A percentile compares a stretch with the other conserved stretches of the same genome.
phyloP scores from a whole-genome alignment of 2,113 vertebrate species.

The Dendrocopos noguchii region DNA sequence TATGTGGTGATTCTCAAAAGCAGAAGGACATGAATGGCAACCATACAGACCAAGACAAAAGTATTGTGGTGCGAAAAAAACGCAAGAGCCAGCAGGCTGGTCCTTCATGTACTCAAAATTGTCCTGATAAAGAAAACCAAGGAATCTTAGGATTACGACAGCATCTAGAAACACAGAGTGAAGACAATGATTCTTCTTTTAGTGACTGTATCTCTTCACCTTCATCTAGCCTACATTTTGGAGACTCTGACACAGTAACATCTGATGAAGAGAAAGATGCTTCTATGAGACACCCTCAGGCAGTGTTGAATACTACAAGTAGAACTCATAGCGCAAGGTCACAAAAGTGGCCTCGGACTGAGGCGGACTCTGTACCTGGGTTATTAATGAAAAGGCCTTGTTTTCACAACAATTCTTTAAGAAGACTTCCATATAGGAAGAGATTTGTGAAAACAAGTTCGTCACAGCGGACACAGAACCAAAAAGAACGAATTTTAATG shows the following conservation, averaged over 20 bases:
- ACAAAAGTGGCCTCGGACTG: slow-evolving; percentile 91
- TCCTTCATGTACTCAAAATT: slow-evolving; percentile 87
- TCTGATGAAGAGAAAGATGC: slow-evolving; percentile 90
- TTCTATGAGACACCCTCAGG: slow-evolving; percentile 76
- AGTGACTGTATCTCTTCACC: slow-evolving; percentile 97
- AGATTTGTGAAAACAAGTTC: slow-evolving; percentile 89
- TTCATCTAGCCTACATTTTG: slow-evolving; percentile 94
- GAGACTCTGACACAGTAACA: slow-evolving; percentile 95
- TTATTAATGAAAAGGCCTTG: slow-evolving; percentile 92
- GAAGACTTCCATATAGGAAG: slow-evolving; percentile 88
- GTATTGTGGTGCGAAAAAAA: slow-evolving; percentile 89
- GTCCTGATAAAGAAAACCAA: slow-evolving; percentile 86
- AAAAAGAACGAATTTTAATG: slow-evolving; percentile 92
- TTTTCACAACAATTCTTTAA: slow-evolving; percentile 79
- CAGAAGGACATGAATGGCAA: slow-evolving; percentile 82
- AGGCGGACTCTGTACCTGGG: slow-evolving; percentile 85
- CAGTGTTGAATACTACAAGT: slow-evolving; percentile 75
- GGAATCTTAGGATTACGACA: slow-evolving; percentile 79
- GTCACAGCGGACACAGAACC: slow-evolving; percentile 91
- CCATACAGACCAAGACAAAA: slow-evolving; percentile 88
- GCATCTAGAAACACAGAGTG: slow-evolving; percentile 85
- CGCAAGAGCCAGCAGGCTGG: slow-evolving; percentile 97
- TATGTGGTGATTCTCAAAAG: slow-evolving; percentile 85
- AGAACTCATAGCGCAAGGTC: slow-evolving; percentile 88
- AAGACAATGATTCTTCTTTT: slow-evolving; percentile 94